Percentiles rank a stretch among this genome's conserved stretches.
phyloP scores from a whole-genome alignment of 1,140 invertebrate genomes.

The Chrysopa pallens region DNA sequence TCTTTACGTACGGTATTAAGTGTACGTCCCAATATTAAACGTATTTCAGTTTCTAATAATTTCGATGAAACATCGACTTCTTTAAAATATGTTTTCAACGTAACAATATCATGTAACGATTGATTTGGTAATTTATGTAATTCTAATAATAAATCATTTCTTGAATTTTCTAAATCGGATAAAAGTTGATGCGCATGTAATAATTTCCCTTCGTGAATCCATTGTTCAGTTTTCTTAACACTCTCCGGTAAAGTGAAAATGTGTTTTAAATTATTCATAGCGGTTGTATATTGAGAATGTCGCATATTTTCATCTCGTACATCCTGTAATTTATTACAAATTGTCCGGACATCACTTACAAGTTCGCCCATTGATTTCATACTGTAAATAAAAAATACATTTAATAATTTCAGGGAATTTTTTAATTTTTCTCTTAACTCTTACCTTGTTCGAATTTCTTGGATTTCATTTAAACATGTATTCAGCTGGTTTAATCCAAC shows the following conservation, averaged over 20 bases:
- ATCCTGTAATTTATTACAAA: constrained; percentile 62
- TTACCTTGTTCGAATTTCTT: constrained; percentile 41
- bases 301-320: constrained; percentile 84
- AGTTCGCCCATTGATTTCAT: constrained; percentile 39
- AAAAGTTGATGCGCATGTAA: constrained; percentile 89
- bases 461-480: constrained; percentile 67
- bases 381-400: constrained; percentile 18
- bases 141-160: constrained; percentile 90
- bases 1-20: constrained; percentile 88
- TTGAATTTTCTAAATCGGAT: constrained; percentile 87
- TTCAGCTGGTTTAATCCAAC: constrained; percentile 84
- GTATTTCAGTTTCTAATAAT: constrained; percentile 80
- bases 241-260: constrained; percentile 96
- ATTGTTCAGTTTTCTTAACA: constrained; percentile 83
- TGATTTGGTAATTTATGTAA: constrained; percentile 86
- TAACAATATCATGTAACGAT: constrained; percentile 72
- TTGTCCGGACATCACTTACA: constrained; percentile 43
- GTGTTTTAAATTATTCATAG: constrained; percentile 95
- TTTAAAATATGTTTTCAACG: constrained; percentile 88
- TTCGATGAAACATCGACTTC: constrained; percentile 85
- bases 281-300: constrained; percentile 90
- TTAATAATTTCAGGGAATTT: not conserved
- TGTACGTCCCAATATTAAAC: constrained; percentile 73
- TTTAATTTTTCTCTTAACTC: constrained; percentile 1
- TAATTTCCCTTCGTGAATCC: constrained; percentile 89